phyloP scores from a whole-genome alignment of 2,797 vertebrate genomes.

The Uromys caudimaculatus region DNA sequence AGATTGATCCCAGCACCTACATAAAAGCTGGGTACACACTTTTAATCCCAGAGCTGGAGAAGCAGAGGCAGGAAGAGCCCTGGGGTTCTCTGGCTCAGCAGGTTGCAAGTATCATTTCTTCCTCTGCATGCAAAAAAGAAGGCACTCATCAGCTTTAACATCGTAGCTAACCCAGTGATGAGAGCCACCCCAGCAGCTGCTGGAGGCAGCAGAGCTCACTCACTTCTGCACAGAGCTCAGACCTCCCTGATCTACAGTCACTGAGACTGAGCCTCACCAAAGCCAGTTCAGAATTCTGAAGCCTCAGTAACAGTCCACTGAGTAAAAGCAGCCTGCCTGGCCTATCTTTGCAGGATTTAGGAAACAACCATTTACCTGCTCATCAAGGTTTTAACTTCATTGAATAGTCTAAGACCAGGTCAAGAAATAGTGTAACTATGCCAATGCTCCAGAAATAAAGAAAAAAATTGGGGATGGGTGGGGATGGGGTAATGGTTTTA shows the following conservation, averaged over 20 bases:
- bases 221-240: background rate
- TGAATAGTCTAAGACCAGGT: conserved; percentile 51
- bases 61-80: background rate
- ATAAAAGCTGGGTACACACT: background rate
- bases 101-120: background rate
- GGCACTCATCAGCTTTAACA: background rate
- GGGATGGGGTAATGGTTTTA: background rate
- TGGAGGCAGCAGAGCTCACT: background rate
- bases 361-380: background rate
- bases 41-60: background rate
- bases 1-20: background rate
- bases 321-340: background rate
- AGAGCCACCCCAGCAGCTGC: background rate
- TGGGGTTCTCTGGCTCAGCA: background rate
- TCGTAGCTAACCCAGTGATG: background rate
- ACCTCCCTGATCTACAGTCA: background rate
- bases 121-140: background rate
- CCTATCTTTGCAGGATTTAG: background rate
- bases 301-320: background rate
- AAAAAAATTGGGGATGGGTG: background rate
- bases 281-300: background rate
- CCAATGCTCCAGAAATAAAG: conserved; percentile 34
- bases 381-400: background rate
- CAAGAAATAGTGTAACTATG: background rate
- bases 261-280: background rate